Conservation (phyloP, 2,888 invertebrate species). For the Polydrusus pterygomalis region DNA sequence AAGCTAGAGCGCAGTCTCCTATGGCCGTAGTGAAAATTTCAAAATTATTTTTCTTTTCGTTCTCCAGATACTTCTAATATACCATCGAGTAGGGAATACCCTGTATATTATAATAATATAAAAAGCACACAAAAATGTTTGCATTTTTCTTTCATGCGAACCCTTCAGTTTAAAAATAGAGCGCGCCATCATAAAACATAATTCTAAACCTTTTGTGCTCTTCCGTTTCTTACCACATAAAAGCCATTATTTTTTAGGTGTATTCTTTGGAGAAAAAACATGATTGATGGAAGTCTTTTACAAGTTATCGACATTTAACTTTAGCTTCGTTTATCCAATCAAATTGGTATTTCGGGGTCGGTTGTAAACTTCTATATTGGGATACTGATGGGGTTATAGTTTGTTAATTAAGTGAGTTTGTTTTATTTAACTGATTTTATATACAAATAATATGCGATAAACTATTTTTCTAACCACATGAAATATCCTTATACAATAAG, state of each 20-base stretch:
- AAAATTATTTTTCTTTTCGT: too few relatives aligned
- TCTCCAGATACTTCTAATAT: too few relatives aligned
- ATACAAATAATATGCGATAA: too few relatives aligned
- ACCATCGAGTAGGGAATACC: too few relatives aligned
- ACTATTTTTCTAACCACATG: too few relatives aligned
- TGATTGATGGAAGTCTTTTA: slow-evolving; percentile 60
- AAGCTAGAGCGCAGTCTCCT: too few relatives aligned
- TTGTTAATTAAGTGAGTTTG: too few relatives aligned
- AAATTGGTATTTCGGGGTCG: slow-evolving; percentile 49
- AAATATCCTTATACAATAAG: too few relatives aligned
- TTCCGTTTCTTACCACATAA: slow-evolving; percentile 36
- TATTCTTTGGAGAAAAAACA: slow-evolving; percentile 59
- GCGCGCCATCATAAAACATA: slow-evolving; percentile 28
- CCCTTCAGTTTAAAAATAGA: slow-evolving; percentile 30
- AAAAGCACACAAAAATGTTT: slow-evolving; percentile 3
- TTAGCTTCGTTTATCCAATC: slow-evolving; percentile 58
- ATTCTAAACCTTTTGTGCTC: slow-evolving; percentile 40
- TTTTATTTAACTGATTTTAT: not conserved
- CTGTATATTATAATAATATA: too few relatives aligned
- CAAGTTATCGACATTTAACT: slow-evolving; percentile 60
- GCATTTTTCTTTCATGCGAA: slow-evolving; percentile 22
- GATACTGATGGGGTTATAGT: too few relatives aligned
- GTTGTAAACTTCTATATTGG: not conserved
- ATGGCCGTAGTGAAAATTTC: too few relatives aligned
- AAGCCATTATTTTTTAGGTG: slow-evolving; percentile 53